Conservation (phyloP, 2,888 invertebrate species). For the Calameuta filiformis region DNA sequence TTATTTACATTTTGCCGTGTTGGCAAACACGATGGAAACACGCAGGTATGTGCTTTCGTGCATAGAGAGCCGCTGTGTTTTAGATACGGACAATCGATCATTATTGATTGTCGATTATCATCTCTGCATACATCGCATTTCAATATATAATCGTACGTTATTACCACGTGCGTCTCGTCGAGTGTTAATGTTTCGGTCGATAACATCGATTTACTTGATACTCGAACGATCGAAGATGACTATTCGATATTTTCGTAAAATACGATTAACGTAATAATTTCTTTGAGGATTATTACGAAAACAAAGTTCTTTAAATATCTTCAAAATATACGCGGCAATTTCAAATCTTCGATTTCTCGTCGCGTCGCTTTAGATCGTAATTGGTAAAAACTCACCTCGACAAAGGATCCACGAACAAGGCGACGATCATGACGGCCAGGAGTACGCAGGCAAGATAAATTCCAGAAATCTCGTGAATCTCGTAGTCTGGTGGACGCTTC, state of each 20-base stretch:
- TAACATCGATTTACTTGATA: background rate
- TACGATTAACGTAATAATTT: background rate
- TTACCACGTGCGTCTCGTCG: too few species aligned
- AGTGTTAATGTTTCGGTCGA: background rate
- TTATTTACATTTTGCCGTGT: background rate
- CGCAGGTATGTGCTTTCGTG: background rate
- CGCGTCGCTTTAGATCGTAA: background rate
- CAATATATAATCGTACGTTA: background rate
- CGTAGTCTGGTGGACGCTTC: conserved; percentile 82
- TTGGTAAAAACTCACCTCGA: conserved; percentile 73
- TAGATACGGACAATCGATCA: background rate
- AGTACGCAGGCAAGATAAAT: conserved; percentile 91
- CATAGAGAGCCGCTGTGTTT: too few species aligned
- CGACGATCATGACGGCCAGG: conserved; percentile 87
- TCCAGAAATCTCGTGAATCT: conserved; percentile 89
- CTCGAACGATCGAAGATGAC: background rate
- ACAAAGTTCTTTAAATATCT: too few species aligned
- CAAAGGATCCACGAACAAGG: conserved; percentile 89
- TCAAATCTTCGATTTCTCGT: too few species aligned
- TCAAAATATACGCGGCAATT: too few species aligned
- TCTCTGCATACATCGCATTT: background rate
- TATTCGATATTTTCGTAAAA: too few species aligned
- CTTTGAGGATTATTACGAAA: too few species aligned
- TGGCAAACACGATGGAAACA: background rate
- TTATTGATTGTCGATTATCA: background rate